phyloP scores from a whole-genome alignment of 30 jellyfish, hydroid and myxozoan genomes.

The Chrysaora quinquecirrha region DNA sequence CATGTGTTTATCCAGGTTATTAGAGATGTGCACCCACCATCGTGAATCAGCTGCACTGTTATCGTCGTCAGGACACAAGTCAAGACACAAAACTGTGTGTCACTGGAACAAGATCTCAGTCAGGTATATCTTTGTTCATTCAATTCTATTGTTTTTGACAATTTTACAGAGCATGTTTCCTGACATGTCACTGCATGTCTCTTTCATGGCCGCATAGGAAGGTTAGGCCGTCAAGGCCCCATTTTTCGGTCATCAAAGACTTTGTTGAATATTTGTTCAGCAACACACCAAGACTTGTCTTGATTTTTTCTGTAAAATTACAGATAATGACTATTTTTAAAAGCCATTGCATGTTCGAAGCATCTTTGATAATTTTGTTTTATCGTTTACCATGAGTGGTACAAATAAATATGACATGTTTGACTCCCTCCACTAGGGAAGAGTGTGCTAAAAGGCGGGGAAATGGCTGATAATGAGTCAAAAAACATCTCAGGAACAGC shows the following conservation, averaged over 20 bases:
- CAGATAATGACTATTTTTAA: slow-evolving; percentile 15
- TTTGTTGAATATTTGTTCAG: neutral
- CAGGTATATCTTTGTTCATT: neutral
- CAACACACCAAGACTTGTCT: slow-evolving; percentile 57
- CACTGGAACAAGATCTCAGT: slow-evolving; percentile 8
- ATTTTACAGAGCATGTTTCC: slow-evolving; percentile 2
- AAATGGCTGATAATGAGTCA: neutral
- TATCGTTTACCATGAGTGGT: slow-evolving; percentile 36
- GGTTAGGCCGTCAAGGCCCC: slow-evolving; percentile 15
- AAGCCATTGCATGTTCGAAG: slow-evolving; percentile 9
- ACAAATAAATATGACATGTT: slow-evolving; percentile 24
- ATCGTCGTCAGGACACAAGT: slow-evolving; percentile 6
- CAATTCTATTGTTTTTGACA: neutral
- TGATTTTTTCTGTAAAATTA: neutral
- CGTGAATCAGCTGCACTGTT: slow-evolving; percentile 12
- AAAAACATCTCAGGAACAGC: slow-evolving; percentile 10
- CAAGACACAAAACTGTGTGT: slow-evolving; percentile 9
- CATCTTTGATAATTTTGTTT: slow-evolving; percentile 12
- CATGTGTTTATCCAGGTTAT: slow-evolving; percentile 7
- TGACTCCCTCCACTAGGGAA: slow-evolving; percentile 42
- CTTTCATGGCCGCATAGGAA: neutral
- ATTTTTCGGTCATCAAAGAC: neutral
- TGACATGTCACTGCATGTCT: slow-evolving; percentile 7
- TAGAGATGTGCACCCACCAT: slow-evolving; percentile 10
- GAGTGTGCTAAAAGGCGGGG: slow-evolving; percentile 13